These are phyloP conservation scores for Leptobrachium leishanense DNA, from an alignment of 2,113 vertebrate genomes.

Conservation along the genomic window DNA sequence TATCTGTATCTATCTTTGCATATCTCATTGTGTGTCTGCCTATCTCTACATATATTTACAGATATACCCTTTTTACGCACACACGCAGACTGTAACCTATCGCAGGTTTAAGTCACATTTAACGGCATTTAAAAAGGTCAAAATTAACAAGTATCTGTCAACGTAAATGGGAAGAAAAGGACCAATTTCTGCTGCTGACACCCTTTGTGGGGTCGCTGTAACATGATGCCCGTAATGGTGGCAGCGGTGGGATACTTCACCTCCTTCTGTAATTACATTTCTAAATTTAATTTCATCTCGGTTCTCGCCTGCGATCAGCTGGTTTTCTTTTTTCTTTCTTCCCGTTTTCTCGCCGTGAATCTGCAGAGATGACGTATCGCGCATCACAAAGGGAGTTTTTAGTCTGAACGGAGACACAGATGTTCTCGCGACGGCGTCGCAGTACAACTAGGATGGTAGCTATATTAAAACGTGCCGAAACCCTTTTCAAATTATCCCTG, in stretches of 20 bases:
- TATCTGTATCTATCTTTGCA: no score
- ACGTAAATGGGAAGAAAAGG: neutral
- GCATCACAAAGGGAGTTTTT: neutral
- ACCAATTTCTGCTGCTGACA: neutral
- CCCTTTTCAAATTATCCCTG: neutral
- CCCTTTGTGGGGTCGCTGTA: constrained; percentile 2
- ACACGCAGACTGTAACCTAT: neutral
- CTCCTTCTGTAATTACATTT: constrained; percentile 31
- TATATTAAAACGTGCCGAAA: neutral
- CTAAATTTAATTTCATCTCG: constrained; percentile 33
- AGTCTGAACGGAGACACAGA: neutral
- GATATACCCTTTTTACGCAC: neutral
- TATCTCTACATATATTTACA: neutral
- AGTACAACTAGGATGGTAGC: neutral
- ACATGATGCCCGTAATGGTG: constrained; percentile 25
- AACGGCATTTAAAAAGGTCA: constrained; percentile 42
- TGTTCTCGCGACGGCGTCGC: neutral
- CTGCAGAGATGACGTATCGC: neutral
- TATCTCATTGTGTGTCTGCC: neutral
- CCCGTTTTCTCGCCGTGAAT: neutral
- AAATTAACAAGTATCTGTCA: constrained; percentile 12
- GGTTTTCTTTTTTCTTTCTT: neutral
- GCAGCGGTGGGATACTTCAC: constrained; percentile 1
- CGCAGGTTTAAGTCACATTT: constrained; percentile 5
- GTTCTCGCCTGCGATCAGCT: neutral